Conservation (phyloP, 2,113 vertebrate species). For the Climacteris rufus region DNA sequence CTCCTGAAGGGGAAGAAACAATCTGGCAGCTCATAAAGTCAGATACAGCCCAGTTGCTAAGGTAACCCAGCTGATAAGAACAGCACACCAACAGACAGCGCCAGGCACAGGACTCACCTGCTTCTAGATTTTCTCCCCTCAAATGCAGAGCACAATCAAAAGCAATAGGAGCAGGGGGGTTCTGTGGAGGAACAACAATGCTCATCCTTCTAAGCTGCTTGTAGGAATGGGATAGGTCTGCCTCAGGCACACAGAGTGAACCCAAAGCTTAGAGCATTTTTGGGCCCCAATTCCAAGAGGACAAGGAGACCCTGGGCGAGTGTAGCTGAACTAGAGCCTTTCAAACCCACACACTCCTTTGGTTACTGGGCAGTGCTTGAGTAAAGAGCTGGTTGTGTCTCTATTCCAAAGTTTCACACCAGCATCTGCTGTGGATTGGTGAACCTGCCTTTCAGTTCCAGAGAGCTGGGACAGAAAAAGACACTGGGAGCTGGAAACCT, state of each 20-base stretch:
- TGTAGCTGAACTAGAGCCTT: background rate
- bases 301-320: background rate
- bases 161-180: background rate
- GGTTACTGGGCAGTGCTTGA: background rate
- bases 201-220: background rate
- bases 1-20: background rate
- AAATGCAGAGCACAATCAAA: background rate
- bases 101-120: background rate
- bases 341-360: fast-evolving
- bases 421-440: background rate
- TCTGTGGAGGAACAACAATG: background rate
- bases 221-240: background rate
- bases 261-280: background rate
- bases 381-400: background rate
- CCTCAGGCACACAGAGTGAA: background rate
- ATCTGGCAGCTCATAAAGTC: background rate
- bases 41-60: background rate
- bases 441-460: background rate
- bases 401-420: background rate
- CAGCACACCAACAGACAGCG: background rate
- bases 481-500: background rate
- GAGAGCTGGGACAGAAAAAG: background rate
- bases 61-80: conserved; percentile 35
- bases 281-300: background rate
- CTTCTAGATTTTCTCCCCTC: background rate